Conservation (phyloP, 2,888 invertebrate species). For the Acanthoscelides obtectus region DNA sequence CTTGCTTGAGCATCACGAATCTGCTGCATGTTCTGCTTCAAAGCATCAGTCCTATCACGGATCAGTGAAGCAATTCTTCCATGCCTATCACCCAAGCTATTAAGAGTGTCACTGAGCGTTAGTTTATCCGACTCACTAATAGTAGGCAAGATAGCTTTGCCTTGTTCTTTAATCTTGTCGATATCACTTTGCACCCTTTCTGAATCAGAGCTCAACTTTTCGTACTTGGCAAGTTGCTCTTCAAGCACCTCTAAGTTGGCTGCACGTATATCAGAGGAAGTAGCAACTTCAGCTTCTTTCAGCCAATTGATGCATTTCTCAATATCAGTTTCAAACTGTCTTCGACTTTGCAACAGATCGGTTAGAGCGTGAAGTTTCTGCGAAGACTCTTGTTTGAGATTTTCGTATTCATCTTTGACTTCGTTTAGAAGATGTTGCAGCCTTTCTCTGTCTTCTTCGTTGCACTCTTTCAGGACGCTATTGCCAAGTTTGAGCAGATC, state of each 20-base stretch:
- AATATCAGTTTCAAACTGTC: constrained; percentile 75
- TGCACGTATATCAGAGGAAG: constrained; percentile 73
- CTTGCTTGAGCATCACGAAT: constrained; percentile 77
- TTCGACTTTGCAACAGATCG: constrained; percentile 71
- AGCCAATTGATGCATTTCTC: constrained; percentile 84
- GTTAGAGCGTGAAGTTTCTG: constrained; percentile 67
- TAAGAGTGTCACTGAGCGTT: constrained; percentile 75
- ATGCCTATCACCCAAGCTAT: constrained; percentile 73
- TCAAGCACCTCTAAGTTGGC: constrained; percentile 78
- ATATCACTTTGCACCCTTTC: constrained; percentile 67
- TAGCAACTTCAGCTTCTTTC: constrained; percentile 83
- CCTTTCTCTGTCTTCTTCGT: constrained; percentile 62
- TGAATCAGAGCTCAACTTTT: constrained; percentile 70
- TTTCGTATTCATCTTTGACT: constrained; percentile 67
- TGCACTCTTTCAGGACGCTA: constrained; percentile 75
- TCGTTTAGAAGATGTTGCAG: constrained; percentile 64
- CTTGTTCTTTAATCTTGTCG: constrained; percentile 71
- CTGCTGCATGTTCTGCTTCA: constrained; percentile 74
- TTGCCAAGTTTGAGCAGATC: constrained; percentile 74
- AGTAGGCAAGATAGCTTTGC: constrained; percentile 72
- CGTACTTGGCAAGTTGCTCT: constrained; percentile 84
- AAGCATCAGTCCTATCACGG: constrained; percentile 66
- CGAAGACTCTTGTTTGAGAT: constrained; percentile 66
- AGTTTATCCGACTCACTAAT: constrained; percentile 82
- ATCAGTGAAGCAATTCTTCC: constrained; percentile 69